Evolutionary conservation across 2,797 vertebrate genomes (phyloP), one percentile per base, ranked within the genome.

Genomic region (Poeciliopsis infans): DNA sequence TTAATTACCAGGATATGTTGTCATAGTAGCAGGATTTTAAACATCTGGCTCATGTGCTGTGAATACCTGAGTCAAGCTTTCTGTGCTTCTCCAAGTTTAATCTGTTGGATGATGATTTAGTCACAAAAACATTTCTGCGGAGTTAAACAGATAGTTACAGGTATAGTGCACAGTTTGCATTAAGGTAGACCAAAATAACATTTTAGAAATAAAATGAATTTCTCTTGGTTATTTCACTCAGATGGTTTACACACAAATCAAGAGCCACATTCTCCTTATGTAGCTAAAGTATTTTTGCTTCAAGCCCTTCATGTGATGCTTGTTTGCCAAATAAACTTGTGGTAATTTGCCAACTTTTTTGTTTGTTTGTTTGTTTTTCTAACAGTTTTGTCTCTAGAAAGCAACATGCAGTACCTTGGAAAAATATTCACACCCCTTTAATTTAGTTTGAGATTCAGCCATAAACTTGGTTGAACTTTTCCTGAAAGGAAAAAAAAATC

Each of bases 61-160:
- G 79, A 92, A 83, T 88, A 87, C 88, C 66, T 6, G 66, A 2
- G 1, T 68, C 64, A 31, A 68, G 11, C 25, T n/a, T 12, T 69
- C 36, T n/a, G 10, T 43, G 20, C 64, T 12, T 5, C 31, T 25
- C 39, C 23, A 43, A 69, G 25, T 16, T 61, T n/a, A n/a, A 70
- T 70, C n/a, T 70, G 41, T 31, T 18, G 16, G 33, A 66, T 39
- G 23, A n/a, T 2, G 13, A 45, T 16, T 7, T 70, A 28, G 12
- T 72, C 31, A 33, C 2, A 36, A 8, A 51, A 45, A 70, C 45
- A 6, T 39, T 2, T 15, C 25, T n/a, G 25, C 10, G 2, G n/a
- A 45, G 41, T 45, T n/a, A 70, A 43, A 45, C 4, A 23, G 36
- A 68, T 39, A 39, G 5, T 39, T 46, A 7, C 39, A 7, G 39